These are phyloP conservation scores for Ciona savignyi DNA, from an alignment of 23 tunicate genomes.

Conservation along the genomic window DNA sequence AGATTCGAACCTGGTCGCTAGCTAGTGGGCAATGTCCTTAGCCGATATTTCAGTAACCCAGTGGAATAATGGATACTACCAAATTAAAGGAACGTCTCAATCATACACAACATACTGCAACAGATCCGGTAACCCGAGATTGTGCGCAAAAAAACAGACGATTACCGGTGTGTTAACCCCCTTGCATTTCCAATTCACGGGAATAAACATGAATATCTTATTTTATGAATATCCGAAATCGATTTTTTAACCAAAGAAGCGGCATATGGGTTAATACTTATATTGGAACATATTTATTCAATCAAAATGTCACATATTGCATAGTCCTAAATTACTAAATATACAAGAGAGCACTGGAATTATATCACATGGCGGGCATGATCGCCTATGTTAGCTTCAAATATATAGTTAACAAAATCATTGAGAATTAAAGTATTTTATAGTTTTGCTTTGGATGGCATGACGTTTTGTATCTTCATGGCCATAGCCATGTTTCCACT, in stretches of 20 bases:
- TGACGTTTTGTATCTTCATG: conserved; percentile 66
- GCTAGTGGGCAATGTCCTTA: no score
- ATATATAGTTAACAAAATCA: not conserved
- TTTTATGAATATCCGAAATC: no score
- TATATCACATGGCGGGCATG: not conserved
- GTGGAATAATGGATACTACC: no score
- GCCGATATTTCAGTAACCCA: no score
- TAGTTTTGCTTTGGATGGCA: conserved; percentile 80
- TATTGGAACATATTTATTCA: not conserved
- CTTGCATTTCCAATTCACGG: no score
- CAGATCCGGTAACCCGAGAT: no score
- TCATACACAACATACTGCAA: no score
- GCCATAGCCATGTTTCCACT: conserved; percentile 80
- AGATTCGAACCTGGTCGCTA: no score
- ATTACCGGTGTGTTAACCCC: not conserved
- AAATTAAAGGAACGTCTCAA: no score
- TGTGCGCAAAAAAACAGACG: not conserved
- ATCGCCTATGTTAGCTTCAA: not conserved
- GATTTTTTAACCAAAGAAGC: no score
- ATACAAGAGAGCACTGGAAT: not conserved
- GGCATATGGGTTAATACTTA: not conserved
- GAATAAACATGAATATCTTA: no score
- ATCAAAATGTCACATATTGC: not conserved
- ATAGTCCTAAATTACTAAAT: not conserved
- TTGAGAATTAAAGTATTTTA: conserved; percentile 3